phyloP scores from a whole-genome alignment of 2,797 vertebrate species.

The Kryptopterus vitreolus region DNA sequence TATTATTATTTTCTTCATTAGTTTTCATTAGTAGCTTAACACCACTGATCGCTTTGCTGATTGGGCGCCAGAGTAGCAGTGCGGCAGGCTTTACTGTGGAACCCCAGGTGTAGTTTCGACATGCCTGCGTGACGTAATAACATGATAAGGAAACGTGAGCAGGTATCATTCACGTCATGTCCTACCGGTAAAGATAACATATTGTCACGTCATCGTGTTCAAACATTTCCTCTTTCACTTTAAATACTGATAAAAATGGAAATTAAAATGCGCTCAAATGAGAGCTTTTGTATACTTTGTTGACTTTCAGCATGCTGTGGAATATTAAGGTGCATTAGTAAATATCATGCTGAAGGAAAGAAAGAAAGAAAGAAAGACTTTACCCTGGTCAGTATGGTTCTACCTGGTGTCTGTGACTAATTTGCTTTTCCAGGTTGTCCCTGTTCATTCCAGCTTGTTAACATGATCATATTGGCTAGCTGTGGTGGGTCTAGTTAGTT shows the following conservation, averaged over 20 bases:
- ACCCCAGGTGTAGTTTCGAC: background rate
- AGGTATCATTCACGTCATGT: background rate
- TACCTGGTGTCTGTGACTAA: background rate
- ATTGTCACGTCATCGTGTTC: background rate
- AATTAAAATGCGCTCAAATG: background rate
- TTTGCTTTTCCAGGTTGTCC: background rate
- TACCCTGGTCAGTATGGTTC: background rate
- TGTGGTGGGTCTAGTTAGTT: no score
- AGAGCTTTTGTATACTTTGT: background rate
- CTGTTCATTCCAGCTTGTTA: background rate
- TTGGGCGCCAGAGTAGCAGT: background rate
- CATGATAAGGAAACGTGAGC: background rate
- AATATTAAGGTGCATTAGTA: background rate
- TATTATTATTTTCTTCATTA: background rate
- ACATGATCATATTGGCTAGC: no score
- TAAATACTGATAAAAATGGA: background rate
- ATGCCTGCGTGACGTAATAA: background rate
- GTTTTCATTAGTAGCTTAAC: background rate
- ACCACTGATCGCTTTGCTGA: background rate
- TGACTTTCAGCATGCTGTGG: background rate
- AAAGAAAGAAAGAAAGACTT: no score
- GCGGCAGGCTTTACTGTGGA: background rate
- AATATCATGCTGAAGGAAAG: background rate
- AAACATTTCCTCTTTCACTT: background rate
- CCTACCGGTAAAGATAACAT: background rate